Conservation (phyloP, 2,113 vertebrate genomes). For the Monarcha castaneiventris region DNA sequence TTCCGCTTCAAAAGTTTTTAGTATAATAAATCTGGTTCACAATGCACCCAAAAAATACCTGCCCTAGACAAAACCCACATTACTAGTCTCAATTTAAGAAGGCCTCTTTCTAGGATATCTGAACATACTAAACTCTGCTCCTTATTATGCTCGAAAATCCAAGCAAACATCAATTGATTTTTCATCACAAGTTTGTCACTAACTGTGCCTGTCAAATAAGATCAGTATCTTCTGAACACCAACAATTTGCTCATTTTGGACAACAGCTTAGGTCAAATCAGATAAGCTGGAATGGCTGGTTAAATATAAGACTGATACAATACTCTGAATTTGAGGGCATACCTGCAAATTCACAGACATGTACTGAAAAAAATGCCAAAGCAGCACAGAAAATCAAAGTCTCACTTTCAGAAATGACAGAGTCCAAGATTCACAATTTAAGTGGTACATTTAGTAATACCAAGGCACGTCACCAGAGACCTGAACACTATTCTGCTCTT, state of each 20-base stretch:
- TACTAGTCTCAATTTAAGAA: not conserved
- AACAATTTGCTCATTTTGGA: not conserved
- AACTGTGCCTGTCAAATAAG: not conserved
- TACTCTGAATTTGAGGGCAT: not conserved
- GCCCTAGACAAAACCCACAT: not conserved
- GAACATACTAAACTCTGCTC: not conserved
- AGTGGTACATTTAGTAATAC: not conserved
- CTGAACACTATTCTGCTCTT: not conserved
- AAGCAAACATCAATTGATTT: not conserved
- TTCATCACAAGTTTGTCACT: not conserved
- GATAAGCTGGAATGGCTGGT: not conserved
- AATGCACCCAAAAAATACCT: not conserved
- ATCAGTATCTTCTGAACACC: not conserved
- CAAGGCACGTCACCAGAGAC: not conserved
- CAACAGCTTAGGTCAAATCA: not conserved
- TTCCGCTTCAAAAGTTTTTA: not conserved
- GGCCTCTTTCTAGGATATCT: not conserved
- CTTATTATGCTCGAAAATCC: not conserved
- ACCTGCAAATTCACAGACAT: not conserved
- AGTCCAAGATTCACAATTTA: not conserved
- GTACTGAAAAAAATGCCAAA: not conserved
- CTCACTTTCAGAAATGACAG: not conserved
- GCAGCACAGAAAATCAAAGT: not conserved
- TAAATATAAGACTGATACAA: not conserved
- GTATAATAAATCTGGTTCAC: not conserved